phyloP scores from a whole-genome alignment of 2,113 vertebrate genomes.

The Manacus vitellinus region DNA sequence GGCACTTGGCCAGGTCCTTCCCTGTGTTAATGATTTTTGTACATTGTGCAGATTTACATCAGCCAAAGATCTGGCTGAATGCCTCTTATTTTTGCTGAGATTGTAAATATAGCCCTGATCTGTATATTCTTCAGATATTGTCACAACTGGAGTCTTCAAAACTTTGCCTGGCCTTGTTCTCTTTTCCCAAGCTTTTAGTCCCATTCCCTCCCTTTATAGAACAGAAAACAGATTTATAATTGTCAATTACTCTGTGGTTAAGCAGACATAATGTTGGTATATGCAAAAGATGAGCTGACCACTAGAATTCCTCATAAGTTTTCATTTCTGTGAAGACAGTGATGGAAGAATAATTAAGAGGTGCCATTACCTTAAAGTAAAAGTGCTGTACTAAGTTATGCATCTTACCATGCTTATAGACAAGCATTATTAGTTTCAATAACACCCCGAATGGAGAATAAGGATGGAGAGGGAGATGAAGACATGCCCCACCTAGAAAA shows the following conservation, averaged over 20 bases:
- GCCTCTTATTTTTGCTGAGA: constrained; percentile 33
- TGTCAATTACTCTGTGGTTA: neutral
- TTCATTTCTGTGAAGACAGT: constrained; percentile 14
- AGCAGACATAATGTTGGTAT: neutral
- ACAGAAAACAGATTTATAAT: neutral
- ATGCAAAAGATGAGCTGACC: neutral
- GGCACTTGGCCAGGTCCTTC: constrained; percentile 27
- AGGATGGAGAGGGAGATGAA: constrained; percentile 19
- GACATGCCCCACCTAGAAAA: constrained; percentile 27
- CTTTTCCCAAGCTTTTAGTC: neutral
- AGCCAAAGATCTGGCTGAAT: constrained; percentile 12
- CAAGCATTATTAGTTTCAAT: constrained; percentile 32
- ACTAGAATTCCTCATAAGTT: neutral
- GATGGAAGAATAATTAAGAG: constrained; percentile 32
- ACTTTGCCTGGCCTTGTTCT: neutral
- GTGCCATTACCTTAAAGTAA: constrained; percentile 7
- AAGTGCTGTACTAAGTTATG: neutral
- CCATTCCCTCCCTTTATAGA: neutral
- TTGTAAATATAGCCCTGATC: constrained; percentile 3
- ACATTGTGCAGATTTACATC: constrained; percentile 38
- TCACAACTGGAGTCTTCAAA: neutral
- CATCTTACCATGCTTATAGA: neutral
- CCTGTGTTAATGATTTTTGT: constrained; percentile 34
- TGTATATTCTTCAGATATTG: constrained; percentile 2
- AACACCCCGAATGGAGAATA: constrained; percentile 23